phyloP scores from a whole-genome alignment of 1,140 invertebrate species.

The Melitaea cinxia region DNA sequence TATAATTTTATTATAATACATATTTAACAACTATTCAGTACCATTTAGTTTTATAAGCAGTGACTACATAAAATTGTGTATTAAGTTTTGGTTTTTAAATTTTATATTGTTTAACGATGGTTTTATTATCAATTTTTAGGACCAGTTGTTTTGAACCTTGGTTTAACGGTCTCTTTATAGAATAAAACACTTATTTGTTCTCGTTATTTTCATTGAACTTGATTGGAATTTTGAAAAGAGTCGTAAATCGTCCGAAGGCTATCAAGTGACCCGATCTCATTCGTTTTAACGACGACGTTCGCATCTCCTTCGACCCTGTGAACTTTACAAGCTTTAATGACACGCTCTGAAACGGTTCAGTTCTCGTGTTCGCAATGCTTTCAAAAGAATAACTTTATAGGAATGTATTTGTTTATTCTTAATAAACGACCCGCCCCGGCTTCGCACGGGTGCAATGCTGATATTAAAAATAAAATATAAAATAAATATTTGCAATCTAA shows the following conservation, averaged over 20 bases:
- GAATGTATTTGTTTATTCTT: no score
- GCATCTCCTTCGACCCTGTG: conserved; percentile 40
- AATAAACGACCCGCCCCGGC: no score
- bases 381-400: not conserved
- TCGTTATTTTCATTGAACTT: conserved; percentile 16
- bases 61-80: no score
- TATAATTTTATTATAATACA: no score
- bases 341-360: conserved; percentile 8
- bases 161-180: not conserved
- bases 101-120: no score
- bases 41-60: no score
- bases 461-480: no score
- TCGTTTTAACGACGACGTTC: conserved; percentile 41
- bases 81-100: no score
- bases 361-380: conserved; percentile 13
- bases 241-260: conserved; percentile 45
- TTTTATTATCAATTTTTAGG: not conserved
- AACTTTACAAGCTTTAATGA: conserved; percentile 49
- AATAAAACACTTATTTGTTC: not conserved
- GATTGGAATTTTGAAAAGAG: conserved; percentile 26
- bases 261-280: conserved; percentile 61
- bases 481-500: no score
- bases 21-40: no score
- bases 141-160: not conserved
- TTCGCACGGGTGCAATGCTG: no score